Conservation (phyloP, 2,113 vertebrate species). For the Columba livia region DNA sequence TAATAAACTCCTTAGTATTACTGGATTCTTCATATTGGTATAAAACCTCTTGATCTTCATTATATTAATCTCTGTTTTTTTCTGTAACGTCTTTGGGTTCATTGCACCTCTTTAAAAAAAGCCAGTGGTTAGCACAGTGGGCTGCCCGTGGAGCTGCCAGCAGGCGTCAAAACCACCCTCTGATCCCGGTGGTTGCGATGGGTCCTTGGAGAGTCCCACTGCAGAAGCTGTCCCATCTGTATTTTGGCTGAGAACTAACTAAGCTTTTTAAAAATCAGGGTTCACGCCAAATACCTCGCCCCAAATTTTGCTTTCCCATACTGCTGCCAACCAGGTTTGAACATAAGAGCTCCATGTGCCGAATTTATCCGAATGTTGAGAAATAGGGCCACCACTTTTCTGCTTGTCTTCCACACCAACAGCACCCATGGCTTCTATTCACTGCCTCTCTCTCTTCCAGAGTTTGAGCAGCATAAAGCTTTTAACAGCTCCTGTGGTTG, state of each 20-base stretch:
- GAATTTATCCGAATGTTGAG: not conserved
- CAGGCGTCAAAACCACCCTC: accelerated
- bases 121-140: accelerated
- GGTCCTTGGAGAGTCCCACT: accelerated
- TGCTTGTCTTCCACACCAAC: accelerated
- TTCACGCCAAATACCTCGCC: accelerated
- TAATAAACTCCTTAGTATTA: not conserved
- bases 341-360: accelerated
- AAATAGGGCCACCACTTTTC: not conserved
- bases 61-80: not conserved
- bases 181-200: not conserved
- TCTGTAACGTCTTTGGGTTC: not conserved
- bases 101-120: not conserved
- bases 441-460: not conserved
- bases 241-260: not conserved
- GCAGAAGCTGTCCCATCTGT: not conserved
- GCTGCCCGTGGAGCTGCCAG: accelerated
- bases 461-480: accelerated
- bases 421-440: accelerated
- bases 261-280: not conserved
- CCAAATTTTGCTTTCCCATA: not conserved
- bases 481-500: not conserved
- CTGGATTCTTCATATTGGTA: not conserved
- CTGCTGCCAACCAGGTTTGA: not conserved
- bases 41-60: not conserved